Conservation (phyloP, 2,888 invertebrate species). For the Tiliacea citrago region DNA sequence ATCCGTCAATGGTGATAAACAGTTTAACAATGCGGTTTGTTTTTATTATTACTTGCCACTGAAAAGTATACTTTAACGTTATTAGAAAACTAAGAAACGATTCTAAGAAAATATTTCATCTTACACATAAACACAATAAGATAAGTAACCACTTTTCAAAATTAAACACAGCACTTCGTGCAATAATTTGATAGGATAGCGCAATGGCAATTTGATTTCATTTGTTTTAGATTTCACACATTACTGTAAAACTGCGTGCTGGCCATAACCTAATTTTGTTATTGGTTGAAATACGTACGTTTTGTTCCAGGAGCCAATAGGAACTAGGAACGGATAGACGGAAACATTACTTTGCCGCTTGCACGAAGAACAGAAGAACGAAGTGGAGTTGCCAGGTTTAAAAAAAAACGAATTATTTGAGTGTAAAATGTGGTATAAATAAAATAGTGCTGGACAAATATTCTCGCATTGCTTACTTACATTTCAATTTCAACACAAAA, state of each 20-base stretch:
- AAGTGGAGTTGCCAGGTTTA: slow-evolving; percentile 33
- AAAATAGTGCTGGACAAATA: background rate
- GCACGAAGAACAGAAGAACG: slow-evolving; percentile 17
- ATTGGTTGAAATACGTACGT: slow-evolving; percentile 32
- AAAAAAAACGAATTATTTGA: background rate
- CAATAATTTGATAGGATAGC: slow-evolving; percentile 70
- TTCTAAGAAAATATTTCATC: slow-evolving; percentile 60
- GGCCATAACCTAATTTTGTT: slow-evolving; percentile 35
- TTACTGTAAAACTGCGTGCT: slow-evolving; percentile 20
- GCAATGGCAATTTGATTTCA: slow-evolving; percentile 81
- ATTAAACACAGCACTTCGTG: slow-evolving; percentile 69
- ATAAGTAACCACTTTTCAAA: slow-evolving; percentile 70
- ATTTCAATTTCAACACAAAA: background rate
- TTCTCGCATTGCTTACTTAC: slow-evolving; percentile 31
- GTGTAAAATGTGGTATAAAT: background rate
- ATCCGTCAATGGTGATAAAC: slow-evolving; percentile 90
- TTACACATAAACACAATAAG: slow-evolving; percentile 67
- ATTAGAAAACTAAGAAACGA: slow-evolving; percentile 44
- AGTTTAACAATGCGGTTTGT: slow-evolving; percentile 86
- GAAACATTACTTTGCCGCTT: slow-evolving; percentile 8
- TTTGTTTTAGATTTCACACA: slow-evolving; percentile 65
- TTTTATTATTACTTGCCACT: slow-evolving; percentile 65
- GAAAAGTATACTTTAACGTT: slow-evolving; percentile 46
- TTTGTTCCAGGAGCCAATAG: slow-evolving; percentile 32
- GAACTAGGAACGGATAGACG: slow-evolving; percentile 4